Conservation (phyloP, 2,113 vertebrate species). For the Scolopax mira region DNA sequence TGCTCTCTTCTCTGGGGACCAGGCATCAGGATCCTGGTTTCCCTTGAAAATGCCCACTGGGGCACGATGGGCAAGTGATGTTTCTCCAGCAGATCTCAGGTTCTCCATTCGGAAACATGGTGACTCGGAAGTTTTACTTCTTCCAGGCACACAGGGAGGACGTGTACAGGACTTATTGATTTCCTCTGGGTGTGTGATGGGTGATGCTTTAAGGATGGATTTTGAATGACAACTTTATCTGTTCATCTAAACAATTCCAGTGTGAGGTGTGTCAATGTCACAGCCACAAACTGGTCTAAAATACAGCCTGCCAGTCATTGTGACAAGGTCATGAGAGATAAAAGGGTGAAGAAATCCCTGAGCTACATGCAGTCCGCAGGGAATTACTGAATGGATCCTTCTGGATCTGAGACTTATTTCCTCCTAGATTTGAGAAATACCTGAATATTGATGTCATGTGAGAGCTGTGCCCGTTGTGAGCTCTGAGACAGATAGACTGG, state of each 20-base stretch:
- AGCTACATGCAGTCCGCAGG: neutral
- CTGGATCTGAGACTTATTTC: neutral
- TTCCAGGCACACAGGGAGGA: neutral
- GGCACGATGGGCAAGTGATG: neutral
- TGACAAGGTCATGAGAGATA: neutral
- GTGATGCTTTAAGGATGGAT: neutral
- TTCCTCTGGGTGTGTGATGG: neutral
- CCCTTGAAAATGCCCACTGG: neutral
- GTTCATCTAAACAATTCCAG: neutral
- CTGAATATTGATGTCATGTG: neutral
- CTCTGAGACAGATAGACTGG: neutral
- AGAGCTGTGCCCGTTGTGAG: neutral
- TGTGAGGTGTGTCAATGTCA: conserved; percentile 20
- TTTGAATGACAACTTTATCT: conserved; percentile 39
- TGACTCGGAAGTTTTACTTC: neutral
- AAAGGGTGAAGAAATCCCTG: neutral
- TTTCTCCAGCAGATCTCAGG: neutral
- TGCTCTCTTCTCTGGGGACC: neutral
- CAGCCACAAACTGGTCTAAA: neutral
- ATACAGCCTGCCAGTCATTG: conserved; percentile 27
- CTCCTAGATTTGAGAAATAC: neutral
- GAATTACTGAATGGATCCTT: neutral
- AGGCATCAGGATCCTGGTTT: neutral
- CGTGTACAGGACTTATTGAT: neutral
- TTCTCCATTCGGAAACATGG: neutral